Conservation (phyloP, 2,888 invertebrate species). For the Hylaea fasciaria region DNA sequence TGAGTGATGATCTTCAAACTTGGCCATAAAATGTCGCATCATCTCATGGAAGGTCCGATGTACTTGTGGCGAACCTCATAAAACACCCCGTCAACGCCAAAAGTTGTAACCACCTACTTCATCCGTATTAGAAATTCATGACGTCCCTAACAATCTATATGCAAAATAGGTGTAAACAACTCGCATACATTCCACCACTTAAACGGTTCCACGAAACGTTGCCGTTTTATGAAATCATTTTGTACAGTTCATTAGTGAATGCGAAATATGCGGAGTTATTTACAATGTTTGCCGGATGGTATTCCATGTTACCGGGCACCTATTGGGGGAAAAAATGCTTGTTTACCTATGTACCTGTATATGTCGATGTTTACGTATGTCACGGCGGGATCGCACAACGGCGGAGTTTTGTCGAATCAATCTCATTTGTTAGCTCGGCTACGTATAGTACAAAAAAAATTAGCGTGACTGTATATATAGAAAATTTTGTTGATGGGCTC, state of each 20-base stretch:
- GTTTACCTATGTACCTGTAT: background rate
- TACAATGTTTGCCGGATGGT: conserved; percentile 11
- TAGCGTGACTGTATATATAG: no score
- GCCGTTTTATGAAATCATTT: conserved; percentile 39
- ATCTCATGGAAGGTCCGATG: no score
- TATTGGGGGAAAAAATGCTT: background rate
- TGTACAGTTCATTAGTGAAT: conserved; percentile 36
- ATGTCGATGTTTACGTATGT: conserved; percentile 1
- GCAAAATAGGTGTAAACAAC: conserved; percentile 70
- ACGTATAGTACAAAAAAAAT: no score
- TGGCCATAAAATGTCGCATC: no score
- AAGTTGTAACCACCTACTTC: conserved; percentile 52
- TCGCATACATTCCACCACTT: conserved; percentile 52
- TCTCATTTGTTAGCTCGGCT: background rate
- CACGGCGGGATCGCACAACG: background rate
- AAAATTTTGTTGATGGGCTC: no score
- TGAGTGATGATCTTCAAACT: no score
- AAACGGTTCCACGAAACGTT: conserved; percentile 40
- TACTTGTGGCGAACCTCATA: no score
- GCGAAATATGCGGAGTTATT: conserved; percentile 11
- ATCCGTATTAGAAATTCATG: conserved; percentile 70
- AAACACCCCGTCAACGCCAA: conserved; percentile 13
- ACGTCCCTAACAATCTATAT: conserved; percentile 68
- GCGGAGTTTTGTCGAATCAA: background rate
- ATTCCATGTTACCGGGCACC: background rate